Evolutionary conservation across 2,113 vertebrate species (phyloP).

Genomic region (Columba janthina): DNA sequence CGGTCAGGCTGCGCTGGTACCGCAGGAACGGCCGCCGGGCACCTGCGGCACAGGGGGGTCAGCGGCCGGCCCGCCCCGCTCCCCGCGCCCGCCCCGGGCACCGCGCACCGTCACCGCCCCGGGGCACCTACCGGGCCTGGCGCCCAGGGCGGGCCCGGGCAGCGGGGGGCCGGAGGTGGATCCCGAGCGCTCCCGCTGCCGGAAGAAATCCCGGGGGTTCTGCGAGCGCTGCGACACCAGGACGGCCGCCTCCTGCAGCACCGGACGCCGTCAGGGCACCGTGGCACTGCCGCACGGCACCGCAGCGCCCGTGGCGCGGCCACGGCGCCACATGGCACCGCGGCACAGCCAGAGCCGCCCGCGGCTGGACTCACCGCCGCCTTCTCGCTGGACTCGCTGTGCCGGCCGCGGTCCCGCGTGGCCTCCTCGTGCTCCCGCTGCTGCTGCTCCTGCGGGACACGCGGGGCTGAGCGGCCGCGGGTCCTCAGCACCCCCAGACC

Average conservation of each 20-base stretch:
- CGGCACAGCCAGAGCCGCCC: too few species aligned
- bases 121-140: constrained; percentile 9
- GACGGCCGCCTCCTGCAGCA: constrained; percentile 78
- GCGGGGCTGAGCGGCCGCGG: too few species aligned
- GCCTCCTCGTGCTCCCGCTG: constrained; percentile 70
- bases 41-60: constrained; percentile 44
- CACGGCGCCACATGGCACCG: background rate
- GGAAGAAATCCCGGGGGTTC: constrained; percentile 83
- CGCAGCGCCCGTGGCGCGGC: too few species aligned
- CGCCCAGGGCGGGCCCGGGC: background rate
- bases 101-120: accelerated
- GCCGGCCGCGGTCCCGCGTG: constrained; percentile 73
- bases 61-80: background rate
- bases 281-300: background rate
- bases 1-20: constrained; percentile 86
- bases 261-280: background rate
- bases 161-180: constrained; percentile 44
- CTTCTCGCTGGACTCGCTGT: constrained; percentile 82
- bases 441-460: constrained; percentile 16
- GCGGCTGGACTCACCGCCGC: constrained; percentile 81
- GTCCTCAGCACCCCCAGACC: background rate
- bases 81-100: background rate
- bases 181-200: constrained; percentile 79
- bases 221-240: constrained; percentile 81
- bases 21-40: constrained; percentile 75